Evolutionary conservation across 2,113 vertebrate species (phyloP).

Genomic region (Chinchilla lanigera): DNA sequence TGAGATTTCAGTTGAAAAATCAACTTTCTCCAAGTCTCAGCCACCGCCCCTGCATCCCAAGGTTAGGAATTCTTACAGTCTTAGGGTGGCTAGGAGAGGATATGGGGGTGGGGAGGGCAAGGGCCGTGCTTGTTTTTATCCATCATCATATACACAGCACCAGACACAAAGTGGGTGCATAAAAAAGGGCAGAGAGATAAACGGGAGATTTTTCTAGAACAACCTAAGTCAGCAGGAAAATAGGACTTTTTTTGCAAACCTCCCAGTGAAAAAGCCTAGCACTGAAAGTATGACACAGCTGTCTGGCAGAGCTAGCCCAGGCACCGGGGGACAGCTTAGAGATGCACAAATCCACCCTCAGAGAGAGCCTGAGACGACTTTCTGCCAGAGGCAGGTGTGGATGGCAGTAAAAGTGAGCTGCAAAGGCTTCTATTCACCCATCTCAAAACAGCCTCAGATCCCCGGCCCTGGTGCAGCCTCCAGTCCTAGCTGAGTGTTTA

Average conservation of each 20-base stretch:
- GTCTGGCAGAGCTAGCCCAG: background rate
- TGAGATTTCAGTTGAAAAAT: background rate
- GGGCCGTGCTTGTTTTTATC: background rate
- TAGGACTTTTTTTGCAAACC: background rate
- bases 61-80: background rate
- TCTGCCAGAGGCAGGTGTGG: background rate
- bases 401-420: background rate
- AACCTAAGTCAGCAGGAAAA: background rate
- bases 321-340: background rate
- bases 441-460: background rate
- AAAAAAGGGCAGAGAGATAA: background rate
- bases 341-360: background rate
- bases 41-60: background rate
- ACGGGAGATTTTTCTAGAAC: background rate
- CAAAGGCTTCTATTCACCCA: background rate
- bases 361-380: background rate
- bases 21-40: background rate
- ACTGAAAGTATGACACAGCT: background rate
- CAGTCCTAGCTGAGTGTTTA: background rate
- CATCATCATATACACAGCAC: background rate
- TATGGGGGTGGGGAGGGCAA: background rate
- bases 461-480: background rate
- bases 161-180: background rate
- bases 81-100: background rate
- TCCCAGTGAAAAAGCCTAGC: background rate